These are phyloP conservation scores for Limnephilus auricula DNA, from an alignment of 2,888 invertebrate genomes.

Conservation along the genomic window DNA sequence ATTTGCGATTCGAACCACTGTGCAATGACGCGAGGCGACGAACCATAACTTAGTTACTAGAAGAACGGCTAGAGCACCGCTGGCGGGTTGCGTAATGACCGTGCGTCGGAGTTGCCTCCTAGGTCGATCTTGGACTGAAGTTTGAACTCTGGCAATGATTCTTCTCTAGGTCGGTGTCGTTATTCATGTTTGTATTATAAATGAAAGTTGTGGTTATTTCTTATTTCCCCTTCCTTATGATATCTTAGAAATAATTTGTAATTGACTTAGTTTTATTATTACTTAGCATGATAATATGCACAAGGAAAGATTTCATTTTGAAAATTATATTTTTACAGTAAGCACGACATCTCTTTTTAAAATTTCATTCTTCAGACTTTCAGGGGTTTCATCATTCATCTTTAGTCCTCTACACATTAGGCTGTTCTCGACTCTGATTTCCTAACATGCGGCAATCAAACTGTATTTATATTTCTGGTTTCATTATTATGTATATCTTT, in stretches of 20 bases:
- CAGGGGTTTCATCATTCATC: too few relatives aligned
- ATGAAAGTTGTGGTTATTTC: neutral
- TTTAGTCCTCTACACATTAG: too few relatives aligned
- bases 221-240: neutral
- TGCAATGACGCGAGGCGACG: neutral
- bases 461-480: too few relatives aligned
- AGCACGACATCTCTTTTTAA: too few relatives aligned
- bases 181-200: neutral
- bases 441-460: too few relatives aligned
- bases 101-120: slow-evolving; percentile 21
- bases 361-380: too few relatives aligned
- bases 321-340: too few relatives aligned
- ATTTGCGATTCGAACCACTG: neutral
- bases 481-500: too few relatives aligned
- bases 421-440: too few relatives aligned
- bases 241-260: neutral
- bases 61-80: neutral
- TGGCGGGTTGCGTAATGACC: slow-evolving; percentile 24
- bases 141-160: slow-evolving; percentile 29
- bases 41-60: neutral
- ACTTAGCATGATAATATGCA: too few relatives aligned
- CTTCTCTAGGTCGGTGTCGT: neutral
- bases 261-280: too few relatives aligned
- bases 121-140: neutral
- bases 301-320: too few relatives aligned